These are phyloP conservation scores for Zhengitettix transpicula DNA, from an alignment of 2,888 invertebrate species.

Conservation along the genomic window DNA sequence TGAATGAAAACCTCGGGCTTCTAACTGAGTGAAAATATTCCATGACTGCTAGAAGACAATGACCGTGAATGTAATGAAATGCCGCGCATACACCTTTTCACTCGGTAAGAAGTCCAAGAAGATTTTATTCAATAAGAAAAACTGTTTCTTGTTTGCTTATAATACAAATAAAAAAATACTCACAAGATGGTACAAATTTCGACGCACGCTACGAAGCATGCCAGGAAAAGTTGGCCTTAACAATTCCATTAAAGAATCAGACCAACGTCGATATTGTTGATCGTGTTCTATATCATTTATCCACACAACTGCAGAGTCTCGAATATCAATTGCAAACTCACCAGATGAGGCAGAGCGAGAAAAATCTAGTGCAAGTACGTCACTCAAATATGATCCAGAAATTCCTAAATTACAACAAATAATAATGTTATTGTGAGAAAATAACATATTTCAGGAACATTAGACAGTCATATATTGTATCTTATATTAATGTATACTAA, in stretches of 20 bases:
- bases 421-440: too few relatives aligned
- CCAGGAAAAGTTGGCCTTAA: slow-evolving; percentile 95
- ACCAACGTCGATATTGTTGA: slow-evolving; percentile 76
- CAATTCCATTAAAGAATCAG: slow-evolving; percentile 72
- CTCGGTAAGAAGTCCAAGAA: too few relatives aligned
- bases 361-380: slow-evolving; percentile 53
- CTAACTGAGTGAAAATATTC: too few relatives aligned
- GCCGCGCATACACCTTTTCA: neutral
- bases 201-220: slow-evolving; percentile 77
- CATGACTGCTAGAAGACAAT: neutral
- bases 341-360: slow-evolving; percentile 18
- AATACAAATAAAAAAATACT: slow-evolving; percentile 17
- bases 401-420: slow-evolving; percentile 30
- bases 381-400: slow-evolving; percentile 32
- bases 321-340: slow-evolving; percentile 80
- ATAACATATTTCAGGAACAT: too few relatives aligned
- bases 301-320: slow-evolving; percentile 86
- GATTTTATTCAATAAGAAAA: neutral
- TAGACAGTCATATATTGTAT: too few relatives aligned
- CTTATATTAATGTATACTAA: too few relatives aligned
- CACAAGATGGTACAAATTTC: slow-evolving; percentile 73
- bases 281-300: slow-evolving; percentile 91
- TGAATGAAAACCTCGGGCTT: too few relatives aligned
- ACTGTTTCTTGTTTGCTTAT: neutral
- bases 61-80: neutral